These are phyloP conservation scores for Mythimna pallens DNA, from an alignment of 2,888 invertebrate species.

Conservation along the genomic window DNA sequence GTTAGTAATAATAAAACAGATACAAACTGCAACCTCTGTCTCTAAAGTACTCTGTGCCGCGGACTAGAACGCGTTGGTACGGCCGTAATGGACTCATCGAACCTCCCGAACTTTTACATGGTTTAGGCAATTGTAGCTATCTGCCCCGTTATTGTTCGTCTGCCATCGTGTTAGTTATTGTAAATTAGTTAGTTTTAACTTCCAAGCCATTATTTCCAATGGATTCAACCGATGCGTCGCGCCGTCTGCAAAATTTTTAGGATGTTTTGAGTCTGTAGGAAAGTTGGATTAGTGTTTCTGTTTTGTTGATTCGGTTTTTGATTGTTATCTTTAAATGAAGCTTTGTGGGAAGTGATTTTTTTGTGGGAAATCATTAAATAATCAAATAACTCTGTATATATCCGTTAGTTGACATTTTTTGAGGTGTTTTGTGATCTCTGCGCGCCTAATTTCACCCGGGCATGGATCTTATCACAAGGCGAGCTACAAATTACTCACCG, in stretches of 20 bases:
- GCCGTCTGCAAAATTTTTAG: conserved; percentile 21
- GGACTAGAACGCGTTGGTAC: conserved; percentile 82
- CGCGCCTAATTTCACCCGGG: no score
- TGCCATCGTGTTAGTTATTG: conserved; percentile 40
- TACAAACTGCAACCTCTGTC: conserved; percentile 28
- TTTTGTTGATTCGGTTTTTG: conserved; percentile 13
- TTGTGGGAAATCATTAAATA: no score
- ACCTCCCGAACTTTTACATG: conserved; percentile 69
- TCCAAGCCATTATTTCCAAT: conserved; percentile 16
- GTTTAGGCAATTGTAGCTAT: conserved; percentile 63
- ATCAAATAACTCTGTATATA: no score
- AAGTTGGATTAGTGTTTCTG: conserved; percentile 9
- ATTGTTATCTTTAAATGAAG: neutral
- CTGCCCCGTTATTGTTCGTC: conserved; percentile 60
- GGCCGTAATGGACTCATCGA: conserved; percentile 77
- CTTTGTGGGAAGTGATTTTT: no score
- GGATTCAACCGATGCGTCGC: conserved; percentile 13
- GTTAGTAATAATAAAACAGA: neutral
- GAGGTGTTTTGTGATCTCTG: no score
- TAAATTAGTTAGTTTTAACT: conserved; percentile 49
- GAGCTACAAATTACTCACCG: no score
- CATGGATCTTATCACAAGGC: no score
- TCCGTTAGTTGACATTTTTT: no score
- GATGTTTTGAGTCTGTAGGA: neutral
- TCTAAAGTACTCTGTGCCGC: conserved; percentile 41